A percentile compares a stretch with the other conserved stretches of the same genome.
Conservation (phyloP, 64 coral and sea anemone genomes). For the Pocillopora verrucosa region DNA sequence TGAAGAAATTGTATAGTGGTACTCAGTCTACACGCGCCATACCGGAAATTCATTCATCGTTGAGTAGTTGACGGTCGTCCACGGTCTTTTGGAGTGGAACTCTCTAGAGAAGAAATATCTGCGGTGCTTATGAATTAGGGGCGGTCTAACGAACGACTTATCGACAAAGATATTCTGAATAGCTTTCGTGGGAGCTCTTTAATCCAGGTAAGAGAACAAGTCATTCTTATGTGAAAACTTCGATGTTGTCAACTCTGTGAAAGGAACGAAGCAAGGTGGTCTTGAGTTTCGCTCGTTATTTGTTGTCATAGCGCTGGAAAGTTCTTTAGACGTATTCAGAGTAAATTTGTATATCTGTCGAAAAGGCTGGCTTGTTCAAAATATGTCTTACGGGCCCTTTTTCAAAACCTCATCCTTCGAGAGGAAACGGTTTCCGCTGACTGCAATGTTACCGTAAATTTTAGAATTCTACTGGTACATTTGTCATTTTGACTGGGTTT, state of each 20-base stretch:
- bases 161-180: not conserved
- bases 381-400: not conserved
- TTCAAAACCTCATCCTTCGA: not conserved
- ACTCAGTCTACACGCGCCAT: not conserved
- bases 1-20: not conserved
- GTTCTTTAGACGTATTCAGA: not conserved
- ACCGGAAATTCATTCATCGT: not conserved
- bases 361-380: not conserved
- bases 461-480: not conserved
- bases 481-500: not conserved
- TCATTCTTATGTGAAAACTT: not conserved
- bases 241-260: not conserved
- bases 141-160: not conserved
- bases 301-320: not conserved
- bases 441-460: too few species aligned
- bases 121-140: not conserved
- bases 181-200: not conserved
- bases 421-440: too few species aligned
- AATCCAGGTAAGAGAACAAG: not conserved
- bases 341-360: not conserved
- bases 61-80: not conserved
- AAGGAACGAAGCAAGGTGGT: not conserved
- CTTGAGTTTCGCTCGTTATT: not conserved
- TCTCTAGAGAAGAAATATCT: conserved; percentile 19
- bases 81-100: not conserved